Evolutionary conservation across 2,113 vertebrate genomes (phyloP), one percentile per base, ranked within the genome.

Genomic region (Pholis gunnellus): DNA sequence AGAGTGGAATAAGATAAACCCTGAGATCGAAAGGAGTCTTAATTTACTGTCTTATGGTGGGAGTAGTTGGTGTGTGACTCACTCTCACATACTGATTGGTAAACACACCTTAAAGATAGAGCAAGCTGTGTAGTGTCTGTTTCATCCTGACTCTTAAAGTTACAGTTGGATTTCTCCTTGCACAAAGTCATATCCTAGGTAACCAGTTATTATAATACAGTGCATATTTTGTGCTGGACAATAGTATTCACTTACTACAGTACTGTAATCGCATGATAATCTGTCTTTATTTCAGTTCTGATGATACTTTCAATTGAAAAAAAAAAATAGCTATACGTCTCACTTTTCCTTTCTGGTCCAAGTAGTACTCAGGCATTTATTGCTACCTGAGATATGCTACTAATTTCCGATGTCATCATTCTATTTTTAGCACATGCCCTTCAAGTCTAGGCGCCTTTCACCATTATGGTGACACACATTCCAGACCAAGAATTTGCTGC

Each of bases 1-100:
- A 93, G 89, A 92, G 88, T 70, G 72, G 75, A 93, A 88, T 88
- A 87, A 94, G 93, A 94, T 94, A 93, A 94, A 92, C 91, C 91
- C 79, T 67, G 60, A 89, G 87, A 94, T 87, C 42, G 84, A 93
- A 88, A 79, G 61, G 38, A 80, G 59, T 68, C 75, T 25, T 93
- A 92, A 94, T 93, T 91, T 88, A 93, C 85, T 87, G 83, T 88
- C 76, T 95, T 87, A 86, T 74, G 38, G 66, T 81, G 52, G 44
- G 68, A 87, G 78, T 69, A 56, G 54, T 65, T 80, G 75, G 46
- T 85, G 73, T 74, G 69, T 70, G 65, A 79, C 67, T 82, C 67
- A 84, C 63, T 82, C 67, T 68, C 57, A 52, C 74, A 83, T 56
- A 74, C 27, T 31, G 57, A 80, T 50, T 69, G 17, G 22, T 54